These are phyloP conservation scores for Rhabdornis inornatus DNA, from an alignment of 2,113 vertebrate species.

Conservation along the genomic window DNA sequence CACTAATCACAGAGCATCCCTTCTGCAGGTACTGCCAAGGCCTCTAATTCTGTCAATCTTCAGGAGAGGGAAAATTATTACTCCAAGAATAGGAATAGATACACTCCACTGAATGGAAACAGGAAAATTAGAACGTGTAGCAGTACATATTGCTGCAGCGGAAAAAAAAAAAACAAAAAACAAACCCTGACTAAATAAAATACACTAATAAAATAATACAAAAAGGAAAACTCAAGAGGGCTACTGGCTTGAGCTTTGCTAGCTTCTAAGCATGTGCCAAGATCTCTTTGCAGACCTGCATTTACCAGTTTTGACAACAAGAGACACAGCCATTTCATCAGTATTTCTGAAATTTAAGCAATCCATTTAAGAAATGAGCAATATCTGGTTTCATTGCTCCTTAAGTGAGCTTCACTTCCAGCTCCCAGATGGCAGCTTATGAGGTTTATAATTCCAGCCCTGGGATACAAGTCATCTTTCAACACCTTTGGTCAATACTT, in stretches of 20 bases:
- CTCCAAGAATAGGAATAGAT: not conserved
- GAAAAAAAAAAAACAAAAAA: not conserved
- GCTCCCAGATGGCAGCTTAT: not conserved
- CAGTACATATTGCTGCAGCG: not conserved
- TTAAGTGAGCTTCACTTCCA: not conserved
- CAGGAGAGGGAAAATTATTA: not conserved
- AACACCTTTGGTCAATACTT: not conserved
- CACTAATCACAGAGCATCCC: not conserved
- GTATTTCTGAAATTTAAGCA: not conserved
- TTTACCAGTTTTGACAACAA: not conserved
- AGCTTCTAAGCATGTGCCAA: not conserved
- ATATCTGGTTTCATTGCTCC: not conserved
- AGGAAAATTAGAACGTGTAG: not conserved
- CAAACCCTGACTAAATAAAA: not conserved
- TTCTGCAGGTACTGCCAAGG: not conserved
- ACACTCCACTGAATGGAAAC: not conserved
- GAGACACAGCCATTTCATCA: not conserved
- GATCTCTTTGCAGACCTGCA: not conserved
- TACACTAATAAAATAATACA: not conserved
- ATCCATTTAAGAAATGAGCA: not conserved
- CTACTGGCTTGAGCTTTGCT: not conserved
- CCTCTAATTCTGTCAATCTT: not conserved
- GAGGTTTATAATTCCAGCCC: not conserved
- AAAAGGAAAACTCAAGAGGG: not conserved
- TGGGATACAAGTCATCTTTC: not conserved